Percentiles rank a stretch among this genome's conserved stretches.
Evolutionary conservation across 1,140 invertebrate species (phyloP).

Genomic region (Zaprionus ornatus): DNA sequence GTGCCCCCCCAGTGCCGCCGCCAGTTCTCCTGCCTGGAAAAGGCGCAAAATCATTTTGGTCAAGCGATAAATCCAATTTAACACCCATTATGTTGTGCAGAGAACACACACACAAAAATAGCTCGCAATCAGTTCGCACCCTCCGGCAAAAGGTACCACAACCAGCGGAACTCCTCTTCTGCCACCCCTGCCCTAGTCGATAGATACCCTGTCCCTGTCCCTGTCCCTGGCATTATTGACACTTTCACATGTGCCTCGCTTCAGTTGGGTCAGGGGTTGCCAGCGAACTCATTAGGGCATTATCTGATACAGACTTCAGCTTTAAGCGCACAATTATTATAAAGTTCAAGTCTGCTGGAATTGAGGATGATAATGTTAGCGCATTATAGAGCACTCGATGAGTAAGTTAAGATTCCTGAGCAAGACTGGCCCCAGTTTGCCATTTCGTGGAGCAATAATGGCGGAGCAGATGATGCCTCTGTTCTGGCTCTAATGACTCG

Average conservation of each 20-base stretch:
- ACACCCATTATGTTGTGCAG: slow-evolving; percentile 51
- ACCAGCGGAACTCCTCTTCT: background rate
- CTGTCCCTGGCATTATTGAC: background rate
- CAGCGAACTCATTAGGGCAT: slow-evolving; percentile 15
- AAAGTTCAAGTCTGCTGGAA: background rate
- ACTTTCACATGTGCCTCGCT: slow-evolving; percentile 29
- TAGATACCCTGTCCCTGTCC: background rate
- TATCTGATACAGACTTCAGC: slow-evolving; percentile 7
- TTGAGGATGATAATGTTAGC: background rate
- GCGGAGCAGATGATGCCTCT: background rate
- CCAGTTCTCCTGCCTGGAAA: slow-evolving; percentile 17
- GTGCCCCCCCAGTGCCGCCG: background rate
- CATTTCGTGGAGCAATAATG: no score
- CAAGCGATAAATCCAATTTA: slow-evolving; percentile 71
- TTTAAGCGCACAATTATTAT: slow-evolving; percentile 2
- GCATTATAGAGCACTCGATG: background rate
- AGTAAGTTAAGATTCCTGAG: no score
- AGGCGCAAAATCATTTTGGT: slow-evolving; percentile 67
- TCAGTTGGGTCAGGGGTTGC: slow-evolving; percentile 15
- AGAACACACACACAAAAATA: slow-evolving; percentile 53
- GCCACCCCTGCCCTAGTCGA: background rate
- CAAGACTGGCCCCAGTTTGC: no score
- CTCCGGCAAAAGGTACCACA: slow-evolving; percentile 32
- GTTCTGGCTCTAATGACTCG: background rate
- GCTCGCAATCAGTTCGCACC: slow-evolving; percentile 52